These are phyloP conservation scores for Garrulus glandarius DNA, from an alignment of 2,797 vertebrate genomes.

Conservation along the genomic window DNA sequence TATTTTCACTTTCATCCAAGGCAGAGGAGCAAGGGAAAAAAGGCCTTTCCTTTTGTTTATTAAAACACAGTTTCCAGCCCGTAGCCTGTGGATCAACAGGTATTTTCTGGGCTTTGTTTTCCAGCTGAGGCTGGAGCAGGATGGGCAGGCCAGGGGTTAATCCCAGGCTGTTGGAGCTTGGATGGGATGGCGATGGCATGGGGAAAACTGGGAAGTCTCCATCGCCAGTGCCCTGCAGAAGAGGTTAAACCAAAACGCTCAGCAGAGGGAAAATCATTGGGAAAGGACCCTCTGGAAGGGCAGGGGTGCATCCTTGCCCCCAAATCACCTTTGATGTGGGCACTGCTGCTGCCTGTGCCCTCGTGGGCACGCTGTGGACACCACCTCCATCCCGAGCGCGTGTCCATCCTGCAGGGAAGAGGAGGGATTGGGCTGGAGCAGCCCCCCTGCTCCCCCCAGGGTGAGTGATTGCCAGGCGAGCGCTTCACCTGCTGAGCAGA, in stretches of 20 bases:
- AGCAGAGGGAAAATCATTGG: fast-evolving
- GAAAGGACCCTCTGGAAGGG: neutral
- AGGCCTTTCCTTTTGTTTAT: neutral
- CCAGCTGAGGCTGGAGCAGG: neutral
- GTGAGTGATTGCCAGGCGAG: neutral
- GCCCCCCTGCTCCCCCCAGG: neutral
- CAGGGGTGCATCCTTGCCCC: neutral
- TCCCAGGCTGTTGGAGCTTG: neutral
- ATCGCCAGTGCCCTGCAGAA: fast-evolving
- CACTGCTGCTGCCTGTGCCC: neutral
- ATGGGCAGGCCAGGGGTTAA: neutral
- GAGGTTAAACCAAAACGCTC: neutral
- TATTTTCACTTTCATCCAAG: constrained; percentile 31
- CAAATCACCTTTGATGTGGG: fast-evolving
- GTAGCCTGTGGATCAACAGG: constrained; percentile 15
- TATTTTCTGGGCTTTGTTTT: neutral
- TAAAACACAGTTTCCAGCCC: neutral
- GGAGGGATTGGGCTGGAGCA: neutral
- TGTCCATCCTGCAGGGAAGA: neutral
- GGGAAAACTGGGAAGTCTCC: neutral
- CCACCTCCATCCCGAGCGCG: fast-evolving
- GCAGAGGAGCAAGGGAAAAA: neutral
- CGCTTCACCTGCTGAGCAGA: constrained; percentile 34
- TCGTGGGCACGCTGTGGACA: fast-evolving
- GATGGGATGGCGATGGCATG: fast-evolving